Evolutionary conservation across 2,113 vertebrate genomes (phyloP), one percentile per base, ranked within the genome.

Genomic region (Thalassoma bifasciatum): DNA sequence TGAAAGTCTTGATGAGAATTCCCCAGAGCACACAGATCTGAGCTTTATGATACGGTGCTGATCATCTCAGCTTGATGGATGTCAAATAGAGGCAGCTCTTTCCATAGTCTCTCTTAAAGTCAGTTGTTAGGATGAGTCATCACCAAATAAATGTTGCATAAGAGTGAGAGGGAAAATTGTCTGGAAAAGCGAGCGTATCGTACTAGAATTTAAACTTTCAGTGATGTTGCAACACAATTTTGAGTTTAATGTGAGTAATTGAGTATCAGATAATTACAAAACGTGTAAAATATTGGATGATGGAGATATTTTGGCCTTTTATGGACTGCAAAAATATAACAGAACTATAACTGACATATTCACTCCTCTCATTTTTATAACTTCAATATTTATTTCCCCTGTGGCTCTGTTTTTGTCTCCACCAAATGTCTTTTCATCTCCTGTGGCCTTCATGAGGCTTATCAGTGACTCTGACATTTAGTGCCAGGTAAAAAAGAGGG

Each of bases 1-100:
- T 40, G 16, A 73, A 58, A 73, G 40, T 3, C 73, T 70, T 59
- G 63, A 81, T 78, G 65, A 75, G 50, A 82, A 60, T 52, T 57
- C 65, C 44, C 62, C 1, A 9, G 51, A 65, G 61, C 10, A 10
- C 68, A 22, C 19, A 63, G 50, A 74, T 70, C 17, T 66, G 71
- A 42, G 52, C 49, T 54, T 0, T 51, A 0, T 47, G 53, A 79
- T 42, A 66, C 44, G 44, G 46, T 22, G 21, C 67, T 76, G 71
- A 75, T 83, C 67, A 50, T 72, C 40, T 49, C 64, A 60, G 13
- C 53, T 14, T 14, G 37, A 81, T 79, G 51, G 47, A 1, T 36
- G 58, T 75, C 63, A 21, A 59, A 24, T 19, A 42, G 49, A 78
- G 46, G 26, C 70, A 30, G 77, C 58, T 26, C 47, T 50, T 69